These are phyloP conservation scores for Drosophila sturtevanti DNA, from an alignment of 1,140 invertebrate species.

Conservation along the genomic window DNA sequence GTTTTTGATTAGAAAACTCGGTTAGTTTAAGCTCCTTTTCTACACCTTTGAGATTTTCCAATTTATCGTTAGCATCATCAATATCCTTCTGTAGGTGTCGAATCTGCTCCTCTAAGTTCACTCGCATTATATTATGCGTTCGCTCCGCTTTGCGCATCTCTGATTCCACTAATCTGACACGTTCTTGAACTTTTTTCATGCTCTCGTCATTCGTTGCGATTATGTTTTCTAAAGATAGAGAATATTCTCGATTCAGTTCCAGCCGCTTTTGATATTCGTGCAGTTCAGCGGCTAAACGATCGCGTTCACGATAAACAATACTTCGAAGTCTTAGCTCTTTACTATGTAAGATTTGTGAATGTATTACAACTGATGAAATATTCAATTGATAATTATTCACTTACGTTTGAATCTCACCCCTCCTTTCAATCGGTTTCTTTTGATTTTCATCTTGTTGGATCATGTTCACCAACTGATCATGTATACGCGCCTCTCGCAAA, in stretches of 20 bases:
- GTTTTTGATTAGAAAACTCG: neutral
- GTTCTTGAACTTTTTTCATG: neutral
- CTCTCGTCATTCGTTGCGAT: conserved; percentile 6
- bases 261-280: conserved; percentile 81
- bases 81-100: conserved; percentile 17
- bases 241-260: conserved; percentile 72
- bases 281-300: conserved; percentile 82
- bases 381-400: neutral
- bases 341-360: conserved; percentile 9
- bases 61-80: neutral
- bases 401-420: neutral
- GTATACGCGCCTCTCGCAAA: conserved; percentile 11
- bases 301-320: conserved; percentile 81
- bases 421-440: neutral
- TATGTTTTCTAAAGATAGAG: conserved; percentile 75
- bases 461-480: neutral
- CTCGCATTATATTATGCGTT: conserved; percentile 86
- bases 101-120: conserved; percentile 84
- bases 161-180: neutral
- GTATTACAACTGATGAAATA: neutral
- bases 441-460: neutral
- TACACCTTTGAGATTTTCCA: neutral
- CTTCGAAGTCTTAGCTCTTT: neutral
- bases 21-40: neutral
- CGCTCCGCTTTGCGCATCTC: conserved; percentile 21